These are phyloP conservation scores for Osmerus mordax DNA, from an alignment of 2,113 vertebrate species.

Conservation along the genomic window DNA sequence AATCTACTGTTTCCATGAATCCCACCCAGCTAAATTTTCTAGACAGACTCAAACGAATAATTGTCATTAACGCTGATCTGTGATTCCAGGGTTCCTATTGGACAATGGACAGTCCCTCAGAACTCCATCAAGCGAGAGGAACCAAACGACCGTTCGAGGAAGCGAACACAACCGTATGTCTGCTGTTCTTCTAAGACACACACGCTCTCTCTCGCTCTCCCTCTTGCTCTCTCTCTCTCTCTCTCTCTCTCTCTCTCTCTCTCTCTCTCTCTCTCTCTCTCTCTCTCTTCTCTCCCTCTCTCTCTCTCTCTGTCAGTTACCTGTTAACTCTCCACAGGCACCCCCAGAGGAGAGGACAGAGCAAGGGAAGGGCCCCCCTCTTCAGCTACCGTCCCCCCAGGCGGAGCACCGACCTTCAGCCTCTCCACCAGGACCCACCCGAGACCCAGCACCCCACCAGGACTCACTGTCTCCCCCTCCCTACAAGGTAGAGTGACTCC, in stretches of 20 bases:
- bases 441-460: constrained; percentile 29
- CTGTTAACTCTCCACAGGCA: neutral
- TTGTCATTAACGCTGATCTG: neutral
- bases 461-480: constrained; percentile 71
- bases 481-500: constrained; percentile 61
- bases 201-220: constrained; percentile 31
- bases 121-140: constrained; percentile 65
- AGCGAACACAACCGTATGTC: constrained; percentile 70
- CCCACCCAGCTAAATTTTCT: neutral
- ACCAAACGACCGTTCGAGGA: constrained; percentile 84
- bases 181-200: neutral
- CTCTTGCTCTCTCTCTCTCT: no score
- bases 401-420: constrained; percentile 29
- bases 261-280: no score
- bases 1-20: neutral
- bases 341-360: neutral
- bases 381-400: constrained; percentile 26
- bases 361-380: constrained; percentile 22
- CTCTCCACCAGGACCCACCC: constrained; percentile 12
- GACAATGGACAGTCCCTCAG: constrained; percentile 89
- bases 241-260: no score
- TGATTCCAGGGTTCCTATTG: constrained; percentile 90
- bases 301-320: no score
- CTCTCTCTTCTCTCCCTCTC: no score
- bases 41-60: no score